Base-by-base conservation (phyloP, 2,888 invertebrate genomes). In the Lithophane socia region DNA sequence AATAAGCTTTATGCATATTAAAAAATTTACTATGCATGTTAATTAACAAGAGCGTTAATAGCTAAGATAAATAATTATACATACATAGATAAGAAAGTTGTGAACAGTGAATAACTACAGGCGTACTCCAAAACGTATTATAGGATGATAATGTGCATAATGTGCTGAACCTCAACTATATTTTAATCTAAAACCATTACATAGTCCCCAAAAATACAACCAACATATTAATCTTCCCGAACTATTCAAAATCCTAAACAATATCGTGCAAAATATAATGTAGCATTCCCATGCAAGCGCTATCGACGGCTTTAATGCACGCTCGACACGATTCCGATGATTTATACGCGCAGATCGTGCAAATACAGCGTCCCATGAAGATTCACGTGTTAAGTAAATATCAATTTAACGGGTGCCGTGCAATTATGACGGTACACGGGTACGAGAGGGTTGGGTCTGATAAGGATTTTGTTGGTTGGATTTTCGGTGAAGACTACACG, bases 281-380 rank as follows among this genome's bases (percentile, higher is more conserved):
- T 61, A 79, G 56, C 77, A 71, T 84, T 83, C 70, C 56, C 79
- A 73, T 75, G 79, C 85, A 82, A 78, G n/a, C 75, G 73, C 47
- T 85, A 85, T 84, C 84, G 75, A 82, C 18, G 67, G 73, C 29
- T 85, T 71, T 78, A 84, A 85, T 85, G 85, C 70, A 73, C 63
- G 84, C 71, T 73, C 73, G 49, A 78, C 85, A 82, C 84, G 85
- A 84, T 78, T 63, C 70, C 9, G 29, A 52, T 84, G 84, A 84
- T 84, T 84, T 84, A 84, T 84, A 82, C 82, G 61, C 65, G 58
- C 54, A 54, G 73, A 84, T 71, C 84, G 75, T 64, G 75, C 85
- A 75, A 83, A 81, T 84, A 80, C 73, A 84, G 37, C 56, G 69
- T 69, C 77, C 63, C 37, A 12, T 49, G 64, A 81, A 84, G 83